A percentile compares a stretch with the other conserved stretches of the same genome.
Conservation (phyloP, 2,888 invertebrate species). For the Machimus atricapillus region DNA sequence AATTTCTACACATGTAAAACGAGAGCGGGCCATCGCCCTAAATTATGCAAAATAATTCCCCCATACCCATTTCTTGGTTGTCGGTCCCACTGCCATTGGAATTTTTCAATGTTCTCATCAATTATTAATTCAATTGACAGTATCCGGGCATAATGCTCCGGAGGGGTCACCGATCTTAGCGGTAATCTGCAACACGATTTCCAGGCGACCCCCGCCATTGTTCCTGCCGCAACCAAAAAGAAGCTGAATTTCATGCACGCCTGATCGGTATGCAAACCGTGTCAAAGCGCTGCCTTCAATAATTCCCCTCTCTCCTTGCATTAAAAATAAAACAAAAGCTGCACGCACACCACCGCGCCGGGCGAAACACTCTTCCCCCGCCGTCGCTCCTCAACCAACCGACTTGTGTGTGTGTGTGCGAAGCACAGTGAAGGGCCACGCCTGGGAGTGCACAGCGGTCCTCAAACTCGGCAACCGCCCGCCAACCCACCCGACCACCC, state of each 20-base stretch:
- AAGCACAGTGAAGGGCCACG: neutral
- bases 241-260: conserved; percentile 1
- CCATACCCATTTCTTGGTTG: neutral
- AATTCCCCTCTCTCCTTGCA: neutral
- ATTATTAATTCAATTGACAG: neutral
- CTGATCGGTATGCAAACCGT: conserved; percentile 22
- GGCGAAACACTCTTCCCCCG: no score
- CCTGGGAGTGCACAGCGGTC: neutral
- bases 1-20: neutral
- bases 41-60: neutral
- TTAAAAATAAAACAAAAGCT: neutral
- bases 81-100: neutral
- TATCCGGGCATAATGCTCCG: neutral
- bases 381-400: no score
- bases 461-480: neutral
- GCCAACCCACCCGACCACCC: neutral
- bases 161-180: conserved; percentile 12
- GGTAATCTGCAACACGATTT: conserved; percentile 11
- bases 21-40: neutral
- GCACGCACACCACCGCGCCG: neutral
- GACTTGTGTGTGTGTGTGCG: neutral
- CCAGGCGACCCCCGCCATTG: neutral
- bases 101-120: neutral
- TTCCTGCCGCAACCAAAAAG: neutral
- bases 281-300: neutral